Conservation (phyloP, 2,113 vertebrate genomes). For the Tauraco erythrolophus region DNA sequence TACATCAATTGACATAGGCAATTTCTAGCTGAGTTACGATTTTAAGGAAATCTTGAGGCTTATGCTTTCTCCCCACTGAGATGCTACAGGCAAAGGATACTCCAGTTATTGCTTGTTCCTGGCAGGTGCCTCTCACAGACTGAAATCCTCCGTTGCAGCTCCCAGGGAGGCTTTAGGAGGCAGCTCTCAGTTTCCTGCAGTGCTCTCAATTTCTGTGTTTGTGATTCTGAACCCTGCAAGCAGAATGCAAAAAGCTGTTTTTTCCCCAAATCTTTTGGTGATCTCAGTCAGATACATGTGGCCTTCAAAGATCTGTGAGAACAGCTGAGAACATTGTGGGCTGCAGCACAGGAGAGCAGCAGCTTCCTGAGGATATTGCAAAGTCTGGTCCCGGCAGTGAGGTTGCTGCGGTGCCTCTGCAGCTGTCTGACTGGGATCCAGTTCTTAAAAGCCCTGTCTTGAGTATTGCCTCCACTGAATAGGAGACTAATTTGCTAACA, state of each 20-base stretch:
- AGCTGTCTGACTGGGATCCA: neutral
- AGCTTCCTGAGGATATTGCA: neutral
- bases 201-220: fast-evolving
- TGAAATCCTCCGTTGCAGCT: neutral
- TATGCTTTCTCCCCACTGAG: neutral
- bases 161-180: neutral
- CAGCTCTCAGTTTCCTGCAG: neutral
- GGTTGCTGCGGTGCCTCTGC: neutral
- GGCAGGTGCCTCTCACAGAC: neutral
- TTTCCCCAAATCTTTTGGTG: neutral
- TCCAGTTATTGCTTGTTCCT: neutral
- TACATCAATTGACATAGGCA: neutral
- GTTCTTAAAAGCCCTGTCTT: neutral
- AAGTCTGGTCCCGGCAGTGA: neutral
- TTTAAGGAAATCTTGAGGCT: neutral
- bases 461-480: neutral
- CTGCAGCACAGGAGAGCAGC: neutral
- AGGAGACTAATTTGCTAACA: neutral
- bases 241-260: neutral
- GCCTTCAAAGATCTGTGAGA: neutral
- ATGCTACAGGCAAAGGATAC: neutral
- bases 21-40: neutral
- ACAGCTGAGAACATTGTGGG: neutral
- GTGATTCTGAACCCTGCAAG: neutral
- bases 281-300: neutral